Evolutionary conservation across 2,888 invertebrate genomes (phyloP), one percentile per base, ranked within the genome.

Genomic region (Drosophila mimetica): DNA sequence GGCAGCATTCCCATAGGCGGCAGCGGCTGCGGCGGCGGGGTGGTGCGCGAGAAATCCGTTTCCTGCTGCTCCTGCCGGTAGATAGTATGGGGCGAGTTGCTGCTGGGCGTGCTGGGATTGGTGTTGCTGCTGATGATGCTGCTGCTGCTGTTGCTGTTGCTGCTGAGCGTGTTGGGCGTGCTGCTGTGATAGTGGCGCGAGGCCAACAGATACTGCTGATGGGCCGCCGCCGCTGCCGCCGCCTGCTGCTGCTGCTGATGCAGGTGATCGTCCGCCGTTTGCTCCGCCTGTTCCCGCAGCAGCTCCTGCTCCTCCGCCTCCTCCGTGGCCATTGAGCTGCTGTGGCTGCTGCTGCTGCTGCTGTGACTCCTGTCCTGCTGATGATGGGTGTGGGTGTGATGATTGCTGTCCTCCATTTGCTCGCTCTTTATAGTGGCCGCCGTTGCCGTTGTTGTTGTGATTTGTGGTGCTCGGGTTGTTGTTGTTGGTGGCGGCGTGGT

Each of bases 401-500:
- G 25, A 25, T 30, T 80, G 85, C 80, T 90, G 85, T 85, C 89
- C 88, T 89, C 90, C 89, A 88, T 76, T 79, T 67, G 83, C 79
- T 90, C 86, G 90, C 67, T 89, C 89, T 90, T 89, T 90, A 82
- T 79, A 86, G 59, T 60, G 58, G 44, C 60, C 44, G 58, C 59
- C 44, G 44, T 34, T 22, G 28, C 7, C 14, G 52, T n/a, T 73
- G 76, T 47, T 86, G 80, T 41, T 83, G 77, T 53, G 77, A 77
- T 79, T 60, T 20, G 60, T 61, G 77, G 44, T 82, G 76, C 63
- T 79, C 69, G 36, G 77, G 76, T 74, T 77, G 84, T 57, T 81
- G 85, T 64, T 86, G 85, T 44, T 77, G 84, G 74, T 94, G 93
- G 93, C 94, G 93, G 94, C 53, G 73, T 77, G 79, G 93, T 92